These are phyloP conservation scores for Fregetta grallaria DNA, from an alignment of 2,113 vertebrate genomes.

Conservation along the genomic window DNA sequence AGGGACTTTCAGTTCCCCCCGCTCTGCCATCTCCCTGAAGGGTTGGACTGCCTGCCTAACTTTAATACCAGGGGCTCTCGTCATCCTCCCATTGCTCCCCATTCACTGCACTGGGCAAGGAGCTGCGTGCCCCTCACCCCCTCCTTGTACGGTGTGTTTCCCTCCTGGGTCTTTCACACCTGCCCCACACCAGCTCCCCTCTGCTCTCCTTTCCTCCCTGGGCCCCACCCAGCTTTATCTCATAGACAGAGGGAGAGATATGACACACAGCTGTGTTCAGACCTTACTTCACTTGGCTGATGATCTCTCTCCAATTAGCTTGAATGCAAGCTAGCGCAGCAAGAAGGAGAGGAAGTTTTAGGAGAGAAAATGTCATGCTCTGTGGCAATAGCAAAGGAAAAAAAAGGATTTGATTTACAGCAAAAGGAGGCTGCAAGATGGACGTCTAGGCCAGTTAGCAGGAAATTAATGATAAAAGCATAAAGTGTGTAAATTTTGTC, in stretches of 20 bases:
- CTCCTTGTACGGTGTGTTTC: neutral
- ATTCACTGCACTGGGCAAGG: neutral
- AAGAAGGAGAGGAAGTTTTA: neutral
- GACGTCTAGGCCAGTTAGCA: neutral
- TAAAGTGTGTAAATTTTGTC: neutral
- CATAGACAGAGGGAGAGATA: neutral
- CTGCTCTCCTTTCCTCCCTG: neutral
- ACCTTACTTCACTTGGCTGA: neutral
- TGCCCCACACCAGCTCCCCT: neutral
- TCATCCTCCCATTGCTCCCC: neutral
- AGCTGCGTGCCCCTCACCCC: neutral
- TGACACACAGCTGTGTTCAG: conserved; percentile 4
- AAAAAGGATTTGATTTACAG: neutral
- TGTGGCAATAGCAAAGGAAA: neutral
- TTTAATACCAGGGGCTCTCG: neutral
- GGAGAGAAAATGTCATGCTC: neutral
- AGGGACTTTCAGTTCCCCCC: neutral
- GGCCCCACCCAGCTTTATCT: conserved; percentile 22
- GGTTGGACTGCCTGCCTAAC: neutral
- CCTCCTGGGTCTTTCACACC: neutral
- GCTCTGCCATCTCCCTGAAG: neutral
- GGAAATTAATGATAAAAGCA: neutral
- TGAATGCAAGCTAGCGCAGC: neutral
- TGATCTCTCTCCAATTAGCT: neutral
- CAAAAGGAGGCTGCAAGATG: neutral